phyloP scores from a whole-genome alignment of 2,113 vertebrate genomes.

The Diadophis punctatus region DNA sequence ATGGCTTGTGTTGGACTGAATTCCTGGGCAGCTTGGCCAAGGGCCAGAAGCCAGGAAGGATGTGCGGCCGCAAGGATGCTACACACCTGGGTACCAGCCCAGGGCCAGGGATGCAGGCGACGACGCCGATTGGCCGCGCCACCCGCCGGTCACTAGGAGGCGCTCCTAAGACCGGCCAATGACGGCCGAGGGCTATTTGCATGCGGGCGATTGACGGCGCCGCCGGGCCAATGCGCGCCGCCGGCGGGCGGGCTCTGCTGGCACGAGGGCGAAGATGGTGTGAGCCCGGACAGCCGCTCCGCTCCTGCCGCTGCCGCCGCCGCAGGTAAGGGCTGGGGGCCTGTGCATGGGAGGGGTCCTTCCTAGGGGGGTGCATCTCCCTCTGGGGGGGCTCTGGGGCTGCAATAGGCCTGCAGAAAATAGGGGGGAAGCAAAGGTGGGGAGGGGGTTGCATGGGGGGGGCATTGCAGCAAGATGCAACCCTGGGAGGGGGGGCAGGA shows the following conservation, averaged over 20 bases:
- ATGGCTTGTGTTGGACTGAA: too few relatives aligned
- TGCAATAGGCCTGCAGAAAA: background rate
- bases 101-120: background rate
- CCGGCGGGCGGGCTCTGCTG: background rate
- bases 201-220: background rate
- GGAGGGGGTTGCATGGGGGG: background rate
- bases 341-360: too few relatives aligned
- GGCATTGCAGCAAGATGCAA: background rate
- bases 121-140: background rate
- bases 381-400: background rate
- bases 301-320: background rate
- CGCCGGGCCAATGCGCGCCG: background rate
- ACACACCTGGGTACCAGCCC: background rate
- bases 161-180: background rate
- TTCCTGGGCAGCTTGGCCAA: too few relatives aligned
- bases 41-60: background rate
- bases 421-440: background rate
- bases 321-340: background rate
- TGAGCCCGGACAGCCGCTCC: background rate
- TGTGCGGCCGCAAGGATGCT: background rate
- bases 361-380: background rate
- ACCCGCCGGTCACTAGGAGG: background rate
- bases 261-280: constrained; percentile 6
- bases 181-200: background rate
- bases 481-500: too few relatives aligned